Evolutionary conservation across 2,113 vertebrate genomes (phyloP).

Genomic region (Oophaga pumilio): DNA sequence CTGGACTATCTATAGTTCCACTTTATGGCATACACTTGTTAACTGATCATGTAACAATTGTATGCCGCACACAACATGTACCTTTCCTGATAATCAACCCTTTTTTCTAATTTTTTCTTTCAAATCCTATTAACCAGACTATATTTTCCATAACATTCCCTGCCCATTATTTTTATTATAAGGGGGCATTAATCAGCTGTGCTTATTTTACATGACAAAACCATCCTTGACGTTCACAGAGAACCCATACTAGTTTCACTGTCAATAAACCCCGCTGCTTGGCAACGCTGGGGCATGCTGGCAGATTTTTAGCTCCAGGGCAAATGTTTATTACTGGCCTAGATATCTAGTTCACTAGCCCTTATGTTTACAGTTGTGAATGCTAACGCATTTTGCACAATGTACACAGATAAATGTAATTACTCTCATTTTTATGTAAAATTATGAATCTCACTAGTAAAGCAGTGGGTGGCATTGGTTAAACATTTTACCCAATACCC

Average conservation of each 20-base stretch:
- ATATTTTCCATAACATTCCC: constrained; percentile 66
- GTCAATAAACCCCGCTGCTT: constrained; percentile 42
- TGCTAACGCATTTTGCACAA: not conserved
- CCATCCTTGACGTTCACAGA: constrained; percentile 56
- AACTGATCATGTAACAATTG: too few relatives aligned
- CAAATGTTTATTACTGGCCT: constrained; percentile 38
- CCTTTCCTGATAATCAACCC: too few relatives aligned
- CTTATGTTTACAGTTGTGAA: not conserved
- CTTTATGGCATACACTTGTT: too few relatives aligned
- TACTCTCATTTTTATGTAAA: not conserved
- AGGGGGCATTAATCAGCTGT: constrained; percentile 65
- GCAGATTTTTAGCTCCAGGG: constrained; percentile 8
- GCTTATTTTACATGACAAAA: constrained; percentile 66
- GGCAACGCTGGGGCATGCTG: constrained; percentile 27
- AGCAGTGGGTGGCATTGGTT: not conserved
- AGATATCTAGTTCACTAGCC: constrained; percentile 4
- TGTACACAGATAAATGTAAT: not conserved
- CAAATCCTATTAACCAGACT: not conserved
- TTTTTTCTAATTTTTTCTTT: not conserved
- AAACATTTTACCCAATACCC: not conserved
- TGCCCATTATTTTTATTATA: constrained; percentile 65
- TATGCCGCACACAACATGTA: too few relatives aligned
- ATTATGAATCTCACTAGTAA: not conserved
- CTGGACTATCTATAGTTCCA: not conserved
- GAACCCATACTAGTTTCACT: constrained; percentile 6